Percentiles rank a stretch among this genome's conserved stretches.
Evolutionary conservation across 2,797 vertebrate species (phyloP).

Genomic region (Trachops cirrhosus): DNA sequence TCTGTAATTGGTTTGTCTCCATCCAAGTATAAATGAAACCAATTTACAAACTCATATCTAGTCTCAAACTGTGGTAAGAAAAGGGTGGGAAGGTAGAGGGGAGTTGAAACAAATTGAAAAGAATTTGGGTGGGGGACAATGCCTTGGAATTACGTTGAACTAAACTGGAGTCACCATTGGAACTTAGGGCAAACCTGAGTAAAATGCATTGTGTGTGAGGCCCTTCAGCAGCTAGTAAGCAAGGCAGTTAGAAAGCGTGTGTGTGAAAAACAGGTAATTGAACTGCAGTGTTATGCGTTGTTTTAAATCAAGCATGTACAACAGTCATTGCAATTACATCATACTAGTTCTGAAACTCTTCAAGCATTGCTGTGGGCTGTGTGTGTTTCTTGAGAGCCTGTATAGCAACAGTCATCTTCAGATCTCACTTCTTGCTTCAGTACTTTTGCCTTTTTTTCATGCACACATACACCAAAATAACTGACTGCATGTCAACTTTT

Average conservation of each 20-base stretch:
- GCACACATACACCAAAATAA: constrained; percentile 85
- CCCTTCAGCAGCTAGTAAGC: constrained; percentile 87
- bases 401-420: constrained; percentile 85
- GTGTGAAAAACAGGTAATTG: constrained; percentile 87
- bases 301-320: constrained; percentile 85
- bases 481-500: constrained; percentile 87
- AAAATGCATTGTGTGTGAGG: constrained; percentile 80
- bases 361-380: constrained; percentile 87
- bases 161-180: constrained; percentile 78
- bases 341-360: constrained; percentile 82
- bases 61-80: constrained; percentile 49
- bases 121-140: constrained; percentile 52
- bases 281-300: constrained; percentile 86
- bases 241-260: constrained; percentile 84
- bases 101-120: constrained; percentile 65
- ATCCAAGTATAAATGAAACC: constrained; percentile 53
- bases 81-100: constrained; percentile 50
- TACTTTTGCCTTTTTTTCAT: constrained; percentile 90
- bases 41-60: neutral
- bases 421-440: constrained; percentile 87
- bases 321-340: constrained; percentile 86
- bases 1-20: constrained; percentile 64
- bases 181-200: constrained; percentile 79
- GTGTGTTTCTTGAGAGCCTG: constrained; percentile 84
- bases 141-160: constrained; percentile 60